Conservation (phyloP, 2,888 invertebrate species). For the Catonia carolina region DNA sequence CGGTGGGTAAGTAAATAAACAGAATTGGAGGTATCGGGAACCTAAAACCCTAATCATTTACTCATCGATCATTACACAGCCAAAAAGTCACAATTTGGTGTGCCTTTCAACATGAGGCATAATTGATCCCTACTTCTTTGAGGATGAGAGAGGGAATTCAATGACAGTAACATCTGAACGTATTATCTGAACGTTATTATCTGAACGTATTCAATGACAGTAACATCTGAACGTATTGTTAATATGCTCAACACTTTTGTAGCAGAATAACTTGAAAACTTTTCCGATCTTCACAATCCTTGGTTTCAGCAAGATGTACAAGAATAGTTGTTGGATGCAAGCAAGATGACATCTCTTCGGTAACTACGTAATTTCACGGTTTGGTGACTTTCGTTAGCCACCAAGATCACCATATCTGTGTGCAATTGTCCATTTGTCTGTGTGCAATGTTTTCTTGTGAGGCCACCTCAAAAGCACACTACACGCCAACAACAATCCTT, state of each 20-base stretch:
- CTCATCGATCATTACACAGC: not conserved
- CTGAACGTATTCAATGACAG: not conserved
- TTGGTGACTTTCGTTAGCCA: constrained; percentile 26
- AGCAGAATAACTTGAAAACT: not conserved
- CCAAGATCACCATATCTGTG: constrained; percentile 31
- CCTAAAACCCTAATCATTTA: not conserved
- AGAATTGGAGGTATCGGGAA: not conserved
- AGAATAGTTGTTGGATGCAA: constrained; percentile 17
- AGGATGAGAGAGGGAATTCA: constrained; percentile 1
- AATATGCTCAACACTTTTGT: constrained; percentile 5
- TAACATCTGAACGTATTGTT: not conserved
- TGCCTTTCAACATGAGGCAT: not conserved
- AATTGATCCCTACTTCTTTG: not conserved
- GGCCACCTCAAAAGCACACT: constrained; percentile 29
- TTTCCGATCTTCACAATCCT: not conserved
- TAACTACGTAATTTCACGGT: constrained; percentile 25
- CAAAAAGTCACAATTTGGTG: not conserved
- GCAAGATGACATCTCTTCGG: constrained; percentile 26
- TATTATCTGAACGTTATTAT: too few species aligned
- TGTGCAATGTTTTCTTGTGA: constrained; percentile 31
- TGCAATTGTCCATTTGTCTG: too few species aligned
- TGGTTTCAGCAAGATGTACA: constrained; percentile 28
- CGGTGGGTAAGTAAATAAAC: not conserved
- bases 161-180: not conserved
- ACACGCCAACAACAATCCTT: not conserved